Base-by-base conservation (phyloP, 1,140 invertebrate genomes). In the Drosophila navojoa region DNA sequence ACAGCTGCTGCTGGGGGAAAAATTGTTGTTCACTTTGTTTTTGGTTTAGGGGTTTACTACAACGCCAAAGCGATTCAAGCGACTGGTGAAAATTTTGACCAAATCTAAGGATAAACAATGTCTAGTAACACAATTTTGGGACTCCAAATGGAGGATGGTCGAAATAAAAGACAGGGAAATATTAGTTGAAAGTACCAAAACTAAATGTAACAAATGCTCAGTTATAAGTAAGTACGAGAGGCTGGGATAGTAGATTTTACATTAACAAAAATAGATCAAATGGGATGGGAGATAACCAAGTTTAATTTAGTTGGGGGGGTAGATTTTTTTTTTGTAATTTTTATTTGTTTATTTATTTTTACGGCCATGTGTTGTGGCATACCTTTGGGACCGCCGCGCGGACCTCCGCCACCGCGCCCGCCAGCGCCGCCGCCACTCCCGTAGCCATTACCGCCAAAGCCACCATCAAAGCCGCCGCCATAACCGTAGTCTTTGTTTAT, bases 401-500 rank as follows among this genome's bases (percentile, higher is more conserved):
- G 79, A 66, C 79, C 89, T 75, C 69, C 64, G 62, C 79, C 59
- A 64, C 89, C 81, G 71, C 90, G 80, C 69, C 91, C 81, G 76
- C 90, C 87, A 71, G 73, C 72, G 71, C 82, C 76, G 71, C 90
- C 89, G 68, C 81, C 82, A 74, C 63, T 64, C 52, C 68, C 64
- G 66, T 71, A 53, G 61, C 75, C 73, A 74, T 71, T 68, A 77
- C 86, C 76, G 80, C 87, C 90, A 62, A 80, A 78, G 75, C 86
- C 91, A 90, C 85, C 91, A 71, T 91, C 89, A 79, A 90, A 92
- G 81, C 82, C 89, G 79, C 91, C 90, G 77, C 90, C 86, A 76
- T 91, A 91, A 53, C 90, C 90, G 60, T 92, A 92, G 69, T 92
- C 91, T 92, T 76, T 78, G 63, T 29, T 50, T 38, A 29, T 27